These are phyloP conservation scores for Cheilosia variabilis DNA, from an alignment of 2,888 invertebrate species.

Conservation along the genomic window DNA sequence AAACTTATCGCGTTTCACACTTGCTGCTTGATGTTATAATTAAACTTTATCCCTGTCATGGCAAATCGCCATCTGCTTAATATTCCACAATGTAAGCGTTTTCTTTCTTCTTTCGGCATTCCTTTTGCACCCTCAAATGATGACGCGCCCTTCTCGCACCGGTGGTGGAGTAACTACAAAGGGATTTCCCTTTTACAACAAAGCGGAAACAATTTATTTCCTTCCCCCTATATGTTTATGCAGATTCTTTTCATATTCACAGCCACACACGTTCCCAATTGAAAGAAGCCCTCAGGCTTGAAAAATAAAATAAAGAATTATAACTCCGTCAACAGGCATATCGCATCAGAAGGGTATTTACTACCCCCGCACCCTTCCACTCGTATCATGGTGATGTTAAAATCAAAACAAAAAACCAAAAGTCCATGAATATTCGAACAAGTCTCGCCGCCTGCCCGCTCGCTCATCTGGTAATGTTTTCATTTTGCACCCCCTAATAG, in stretches of 20 bases:
- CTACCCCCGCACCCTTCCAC: not conserved
- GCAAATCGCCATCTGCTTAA: slow-evolving; percentile 59
- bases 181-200: slow-evolving; percentile 26
- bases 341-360: slow-evolving; percentile 15
- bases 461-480: slow-evolving; percentile 44
- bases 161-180: slow-evolving; percentile 4
- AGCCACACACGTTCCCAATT: slow-evolving; percentile 36
- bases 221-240: slow-evolving; percentile 37
- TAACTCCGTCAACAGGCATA: slow-evolving; percentile 24
- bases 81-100: slow-evolving; percentile 40
- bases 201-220: slow-evolving; percentile 60
- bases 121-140: slow-evolving; percentile 27
- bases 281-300: slow-evolving; percentile 5
- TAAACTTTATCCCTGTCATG: slow-evolving; percentile 66
- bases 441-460: not conserved
- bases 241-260: slow-evolving; percentile 32
- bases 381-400: slow-evolving; percentile 26
- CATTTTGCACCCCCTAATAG: slow-evolving; percentile 60
- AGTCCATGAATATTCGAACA: slow-evolving; percentile 48
- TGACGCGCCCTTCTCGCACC: slow-evolving; percentile 16
- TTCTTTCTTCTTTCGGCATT: not conserved
- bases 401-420: slow-evolving; percentile 59
- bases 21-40: slow-evolving; percentile 72
- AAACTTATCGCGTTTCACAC: slow-evolving; percentile 56
- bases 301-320: slow-evolving; percentile 1